phyloP scores from a whole-genome alignment of 2,888 invertebrate species.

The Heteropelma amictum region DNA sequence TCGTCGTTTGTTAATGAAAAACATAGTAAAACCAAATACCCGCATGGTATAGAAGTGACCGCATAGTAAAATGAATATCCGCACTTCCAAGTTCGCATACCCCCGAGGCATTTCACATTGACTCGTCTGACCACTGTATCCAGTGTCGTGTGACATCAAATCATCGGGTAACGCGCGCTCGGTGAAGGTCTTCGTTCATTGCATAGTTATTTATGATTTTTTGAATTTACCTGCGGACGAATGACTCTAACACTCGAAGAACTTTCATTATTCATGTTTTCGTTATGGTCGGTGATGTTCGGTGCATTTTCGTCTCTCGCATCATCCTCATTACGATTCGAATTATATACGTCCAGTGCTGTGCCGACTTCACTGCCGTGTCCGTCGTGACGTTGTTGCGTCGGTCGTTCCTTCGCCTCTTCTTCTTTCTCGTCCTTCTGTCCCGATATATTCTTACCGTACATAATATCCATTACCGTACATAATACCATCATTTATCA shows the following conservation, averaged over 20 bases:
- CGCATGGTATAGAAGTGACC: neutral
- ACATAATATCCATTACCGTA: constrained; percentile 5
- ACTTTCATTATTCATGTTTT: neutral
- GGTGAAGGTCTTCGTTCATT: neutral
- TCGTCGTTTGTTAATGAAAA: neutral
- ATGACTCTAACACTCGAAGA: neutral
- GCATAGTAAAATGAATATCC: neutral
- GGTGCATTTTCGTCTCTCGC: neutral
- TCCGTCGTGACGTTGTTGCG: neutral
- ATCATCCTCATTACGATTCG: neutral
- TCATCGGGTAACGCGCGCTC: constrained; percentile 1
- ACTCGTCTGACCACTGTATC: neutral
- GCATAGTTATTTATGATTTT: neutral
- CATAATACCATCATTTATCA: constrained; percentile 7
- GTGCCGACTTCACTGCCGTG: neutral
- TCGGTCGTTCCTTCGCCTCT: neutral
- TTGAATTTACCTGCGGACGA: neutral
- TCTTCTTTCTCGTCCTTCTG: constrained; percentile 3
- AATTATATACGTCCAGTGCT: neutral
- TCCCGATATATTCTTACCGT: constrained; percentile 6
- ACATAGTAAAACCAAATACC: neutral
- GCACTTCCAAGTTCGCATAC: neutral
- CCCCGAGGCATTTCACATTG: neutral
- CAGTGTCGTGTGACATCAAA: neutral
- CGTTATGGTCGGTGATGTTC: neutral